Percentiles rank a stretch among this genome's conserved stretches.
phyloP scores from a whole-genome alignment of 2,113 vertebrate species.

The Chlorocebus sabaeus region DNA sequence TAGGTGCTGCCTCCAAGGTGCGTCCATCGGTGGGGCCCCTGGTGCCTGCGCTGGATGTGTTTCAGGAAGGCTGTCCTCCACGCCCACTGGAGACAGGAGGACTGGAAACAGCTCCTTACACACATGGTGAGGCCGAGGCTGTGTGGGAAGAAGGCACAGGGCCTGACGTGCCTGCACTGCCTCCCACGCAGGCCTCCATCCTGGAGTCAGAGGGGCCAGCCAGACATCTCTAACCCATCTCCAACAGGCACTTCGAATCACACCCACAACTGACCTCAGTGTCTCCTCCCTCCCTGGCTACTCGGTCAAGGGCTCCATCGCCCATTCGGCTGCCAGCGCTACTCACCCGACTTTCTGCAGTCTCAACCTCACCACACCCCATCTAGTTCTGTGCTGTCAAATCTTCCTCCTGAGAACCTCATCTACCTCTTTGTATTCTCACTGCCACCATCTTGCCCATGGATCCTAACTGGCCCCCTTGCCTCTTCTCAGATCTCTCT shows the following conservation, averaged over 20 bases:
- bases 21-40: background rate
- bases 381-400: background rate
- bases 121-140: slow-evolving; percentile 66
- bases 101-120: background rate
- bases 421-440: background rate
- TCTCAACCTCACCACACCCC: background rate
- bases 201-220: background rate
- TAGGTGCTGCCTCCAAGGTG: slow-evolving; percentile 39
- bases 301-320: background rate
- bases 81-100: background rate
- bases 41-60: background rate
- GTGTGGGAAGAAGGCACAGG: background rate
- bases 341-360: background rate
- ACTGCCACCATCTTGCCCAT: background rate
- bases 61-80: background rate
- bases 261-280: background rate
- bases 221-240: background rate
- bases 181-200: background rate
- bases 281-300: background rate
- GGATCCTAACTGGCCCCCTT: background rate
- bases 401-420: background rate
- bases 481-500: background rate
- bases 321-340: too few species aligned
- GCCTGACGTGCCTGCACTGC: background rate
- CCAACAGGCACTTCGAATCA: background rate